Base-by-base conservation (phyloP, 2,888 invertebrate genomes). In the Oxyteleia sp. region DNA sequence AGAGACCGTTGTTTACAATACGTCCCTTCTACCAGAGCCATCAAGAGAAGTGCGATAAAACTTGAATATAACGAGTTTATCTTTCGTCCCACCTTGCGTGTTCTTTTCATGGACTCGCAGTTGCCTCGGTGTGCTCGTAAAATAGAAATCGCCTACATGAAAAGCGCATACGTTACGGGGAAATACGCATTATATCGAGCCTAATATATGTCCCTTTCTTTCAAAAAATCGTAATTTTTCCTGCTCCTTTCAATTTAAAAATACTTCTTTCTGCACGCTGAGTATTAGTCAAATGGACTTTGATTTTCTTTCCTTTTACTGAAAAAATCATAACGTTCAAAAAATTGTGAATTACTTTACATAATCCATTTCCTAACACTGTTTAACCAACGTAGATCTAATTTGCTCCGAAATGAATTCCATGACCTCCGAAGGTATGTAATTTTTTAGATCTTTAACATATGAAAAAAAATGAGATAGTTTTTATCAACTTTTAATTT, bases 11-110 rank as follows among this genome's bases (percentile, higher is more conserved):
- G 86, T 89, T 88, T 89, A 82, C 84, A 83, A 85, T 86, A 85
- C 86, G 79, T 86, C 85, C 86, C 61, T 61, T 47, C 51, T 69
- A 41, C 66, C 68, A 55, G 57, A 80, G 69, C 13, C 66, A 75
- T 72, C 75, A 57, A 38, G 4, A 23, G 69, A 66, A 64, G 82
- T 64, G 75, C 53, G 88, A 88, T 89, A 87, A 88, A 88, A 88
- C 87, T 89, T 84, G 64, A 85, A 85, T 87, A 88, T 90, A 91
- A 90, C 88, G 88, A 90, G 89, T 89, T 88, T 88, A 85, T 89
- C 86, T 88, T 88, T 74, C 74, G 63, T 61, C 72, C 78, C 82
- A 83, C 29, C 72, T 53, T 32, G 45, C 23, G 55, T 32, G 59
- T 79, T 80, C 68, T 71, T 55, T 71, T 38, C 38, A 59, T 51